Percentiles rank a stretch among this genome's conserved stretches.
phyloP scores from a whole-genome alignment of 1,140 invertebrate genomes.

The Pinna nobilis region DNA sequence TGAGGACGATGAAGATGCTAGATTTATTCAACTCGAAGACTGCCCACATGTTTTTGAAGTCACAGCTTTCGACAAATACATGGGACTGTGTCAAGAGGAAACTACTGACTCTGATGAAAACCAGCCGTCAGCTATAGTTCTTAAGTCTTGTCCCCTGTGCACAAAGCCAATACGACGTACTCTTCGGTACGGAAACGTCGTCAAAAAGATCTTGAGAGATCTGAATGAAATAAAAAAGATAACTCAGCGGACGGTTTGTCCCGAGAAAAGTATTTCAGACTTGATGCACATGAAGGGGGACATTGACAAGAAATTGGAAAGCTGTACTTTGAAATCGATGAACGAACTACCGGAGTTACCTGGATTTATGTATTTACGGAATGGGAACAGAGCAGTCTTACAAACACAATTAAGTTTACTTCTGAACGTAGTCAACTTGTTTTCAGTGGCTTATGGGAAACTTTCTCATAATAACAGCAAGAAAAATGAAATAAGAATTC shows the following conservation, averaged over 20 bases:
- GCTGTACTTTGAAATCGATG: too few relatives aligned
- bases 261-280: too few relatives aligned
- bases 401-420: too few relatives aligned
- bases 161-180: conserved; percentile 79
- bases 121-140: conserved; percentile 70
- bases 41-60: conserved; percentile 54
- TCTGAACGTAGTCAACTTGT: too few relatives aligned
- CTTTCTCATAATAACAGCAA: too few relatives aligned
- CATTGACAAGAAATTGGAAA: too few relatives aligned
- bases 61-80: conserved; percentile 74
- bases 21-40: conserved; percentile 56
- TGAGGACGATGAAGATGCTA: conserved; percentile 69
- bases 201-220: conserved; percentile 73
- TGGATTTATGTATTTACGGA: too few relatives aligned
- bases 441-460: too few relatives aligned
- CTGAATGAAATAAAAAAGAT: conserved; percentile 43
- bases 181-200: conserved; percentile 78
- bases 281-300: too few relatives aligned
- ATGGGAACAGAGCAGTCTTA: too few relatives aligned
- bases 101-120: conserved; percentile 24
- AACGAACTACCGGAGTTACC: too few relatives aligned
- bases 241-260: neutral
- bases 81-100: conserved; percentile 67
- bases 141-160: conserved; percentile 81
- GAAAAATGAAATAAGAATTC: too few relatives aligned